Conservation (phyloP, 2,888 invertebrate genomes). For the Chirona hameri region DNA sequence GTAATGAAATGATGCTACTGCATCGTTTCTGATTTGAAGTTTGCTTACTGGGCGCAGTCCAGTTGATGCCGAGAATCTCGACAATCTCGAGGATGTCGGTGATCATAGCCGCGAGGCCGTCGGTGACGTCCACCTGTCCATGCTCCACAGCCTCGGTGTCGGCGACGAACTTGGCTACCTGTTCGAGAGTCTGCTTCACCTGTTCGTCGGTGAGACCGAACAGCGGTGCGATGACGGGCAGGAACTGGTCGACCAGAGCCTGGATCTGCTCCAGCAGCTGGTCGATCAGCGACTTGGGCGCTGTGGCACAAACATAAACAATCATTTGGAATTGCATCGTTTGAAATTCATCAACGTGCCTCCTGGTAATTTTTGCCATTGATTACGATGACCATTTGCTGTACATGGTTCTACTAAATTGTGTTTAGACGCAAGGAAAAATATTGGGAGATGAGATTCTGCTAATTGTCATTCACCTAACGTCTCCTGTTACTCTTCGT, state of each 20-base stretch:
- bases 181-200: not conserved
- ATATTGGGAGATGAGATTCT: too few relatives aligned
- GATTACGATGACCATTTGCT: too few relatives aligned
- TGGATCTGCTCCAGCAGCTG: not conserved
- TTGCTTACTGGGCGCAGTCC: not conserved
- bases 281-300: not conserved
- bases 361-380: too few relatives aligned
- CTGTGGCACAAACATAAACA: not conserved
- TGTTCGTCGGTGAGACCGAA: not conserved
- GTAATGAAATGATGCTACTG: too few relatives aligned
- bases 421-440: too few relatives aligned
- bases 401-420: too few relatives aligned
- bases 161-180: slow-evolving; percentile 1
- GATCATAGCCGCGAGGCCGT: not conserved
- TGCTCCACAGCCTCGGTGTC: not conserved
- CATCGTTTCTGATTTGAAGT: too few relatives aligned
- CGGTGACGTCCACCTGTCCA: not conserved
- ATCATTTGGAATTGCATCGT: not conserved
- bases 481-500: too few relatives aligned
- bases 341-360: too few relatives aligned
- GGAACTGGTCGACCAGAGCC: not conserved
- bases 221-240: not conserved
- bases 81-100: slow-evolving; percentile 8
- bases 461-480: too few relatives aligned
- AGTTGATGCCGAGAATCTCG: not conserved